Evolutionary conservation across 2,113 vertebrate genomes (phyloP).

Genomic region (Scomber scombrus): DNA sequence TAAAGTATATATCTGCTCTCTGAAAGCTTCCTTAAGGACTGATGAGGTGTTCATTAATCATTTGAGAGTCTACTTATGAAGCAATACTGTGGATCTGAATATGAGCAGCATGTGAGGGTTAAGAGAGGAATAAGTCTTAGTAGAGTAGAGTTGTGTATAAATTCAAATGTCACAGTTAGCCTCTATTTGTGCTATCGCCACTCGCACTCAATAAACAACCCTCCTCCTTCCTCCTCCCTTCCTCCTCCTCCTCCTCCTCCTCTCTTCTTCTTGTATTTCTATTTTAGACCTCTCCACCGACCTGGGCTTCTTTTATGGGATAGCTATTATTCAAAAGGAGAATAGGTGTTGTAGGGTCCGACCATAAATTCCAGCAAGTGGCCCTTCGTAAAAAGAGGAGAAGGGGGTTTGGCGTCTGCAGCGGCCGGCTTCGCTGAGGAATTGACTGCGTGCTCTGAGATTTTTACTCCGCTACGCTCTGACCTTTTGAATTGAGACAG

Average conservation of each 20-base stretch:
- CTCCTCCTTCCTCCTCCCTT: too few relatives aligned
- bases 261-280: too few relatives aligned
- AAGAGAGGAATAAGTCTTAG: constrained; percentile 30
- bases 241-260: too few relatives aligned
- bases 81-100: too few relatives aligned
- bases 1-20: too few relatives aligned
- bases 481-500: constrained; percentile 82
- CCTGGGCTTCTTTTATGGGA: constrained; percentile 66
- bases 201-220: constrained; percentile 62
- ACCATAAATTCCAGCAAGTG: constrained; percentile 81
- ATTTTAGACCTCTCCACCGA: constrained; percentile 67
- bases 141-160: constrained; percentile 53
- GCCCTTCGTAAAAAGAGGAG: constrained; percentile 58
- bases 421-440: too few relatives aligned
- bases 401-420: constrained; percentile 18
- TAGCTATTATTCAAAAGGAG: constrained; percentile 75
- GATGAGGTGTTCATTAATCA: too few relatives aligned
- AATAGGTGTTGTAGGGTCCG: constrained; percentile 66
- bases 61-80: too few relatives aligned
- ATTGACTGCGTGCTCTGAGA: constrained; percentile 73
- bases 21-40: too few relatives aligned
- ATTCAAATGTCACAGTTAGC: constrained; percentile 73
- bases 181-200: constrained; percentile 54
- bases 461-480: constrained; percentile 63
- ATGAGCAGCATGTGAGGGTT: too few relatives aligned